Percentiles rank a stretch among this genome's conserved stretches.
phyloP scores from a whole-genome alignment of 2,888 invertebrate species.

The Villa cingulata region DNA sequence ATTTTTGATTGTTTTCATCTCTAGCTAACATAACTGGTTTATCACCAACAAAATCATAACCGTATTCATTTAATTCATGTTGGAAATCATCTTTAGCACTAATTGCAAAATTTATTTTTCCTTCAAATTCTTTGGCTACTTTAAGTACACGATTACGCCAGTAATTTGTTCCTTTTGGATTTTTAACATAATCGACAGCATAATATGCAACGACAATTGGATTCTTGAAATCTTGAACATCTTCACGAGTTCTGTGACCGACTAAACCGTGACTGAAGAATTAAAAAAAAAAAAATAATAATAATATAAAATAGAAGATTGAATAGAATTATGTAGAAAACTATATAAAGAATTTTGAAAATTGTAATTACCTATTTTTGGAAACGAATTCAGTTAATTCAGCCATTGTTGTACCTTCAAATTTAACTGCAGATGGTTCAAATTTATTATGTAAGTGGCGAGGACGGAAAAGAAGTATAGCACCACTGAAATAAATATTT shows the following conservation, averaged over 20 bases:
- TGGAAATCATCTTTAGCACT: slow-evolving; percentile 89
- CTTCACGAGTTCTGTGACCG: slow-evolving; percentile 78
- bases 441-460: slow-evolving; percentile 86
- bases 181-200: slow-evolving; percentile 89
- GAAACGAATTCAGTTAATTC: slow-evolving; percentile 73
- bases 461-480: slow-evolving; percentile 78
- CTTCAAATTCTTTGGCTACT: slow-evolving; percentile 38
- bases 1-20: slow-evolving; percentile 77
- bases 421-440: slow-evolving; percentile 63
- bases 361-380: slow-evolving; percentile 63
- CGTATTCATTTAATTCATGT: slow-evolving; percentile 87
- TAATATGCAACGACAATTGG: slow-evolving; percentile 88
- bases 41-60: slow-evolving; percentile 75
- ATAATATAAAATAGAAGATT: neutral
- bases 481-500: slow-evolving; percentile 48
- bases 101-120: slow-evolving; percentile 68
- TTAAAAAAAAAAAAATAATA: no score
- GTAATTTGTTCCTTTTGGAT: slow-evolving; percentile 96
- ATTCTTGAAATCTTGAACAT: slow-evolving; percentile 69
- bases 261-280: slow-evolving; percentile 72
- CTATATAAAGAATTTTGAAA: neutral
- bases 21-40: slow-evolving; percentile 80
- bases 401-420: slow-evolving; percentile 53
- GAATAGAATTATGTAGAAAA: no score
- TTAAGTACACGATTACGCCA: slow-evolving; percentile 96